These are phyloP conservation scores for Pteria penguin DNA, from an alignment of 2,888 invertebrate species.

Conservation along the genomic window DNA sequence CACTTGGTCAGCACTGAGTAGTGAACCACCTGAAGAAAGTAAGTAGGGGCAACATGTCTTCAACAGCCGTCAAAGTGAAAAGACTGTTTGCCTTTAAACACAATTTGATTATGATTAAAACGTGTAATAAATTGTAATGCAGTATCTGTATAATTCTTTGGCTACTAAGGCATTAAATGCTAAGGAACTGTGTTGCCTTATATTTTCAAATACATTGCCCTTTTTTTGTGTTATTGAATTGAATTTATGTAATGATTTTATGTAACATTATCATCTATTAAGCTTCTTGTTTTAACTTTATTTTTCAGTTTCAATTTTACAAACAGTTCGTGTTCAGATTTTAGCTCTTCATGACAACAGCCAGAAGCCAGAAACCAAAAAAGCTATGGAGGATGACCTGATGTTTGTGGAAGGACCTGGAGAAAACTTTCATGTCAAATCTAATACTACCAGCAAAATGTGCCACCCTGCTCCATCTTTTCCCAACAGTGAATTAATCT, in stretches of 20 bases:
- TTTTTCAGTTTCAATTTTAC: neutral
- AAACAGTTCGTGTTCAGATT: neutral
- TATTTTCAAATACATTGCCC: no score
- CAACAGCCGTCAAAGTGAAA: no score
- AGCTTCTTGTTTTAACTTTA: no score
- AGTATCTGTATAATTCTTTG: no score
- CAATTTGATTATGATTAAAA: no score
- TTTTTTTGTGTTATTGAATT: no score
- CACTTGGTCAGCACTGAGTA: constrained; percentile 81
- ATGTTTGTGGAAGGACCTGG: constrained; percentile 53
- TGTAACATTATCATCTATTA: no score
- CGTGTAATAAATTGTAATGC: no score
- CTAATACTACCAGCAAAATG: constrained; percentile 44
- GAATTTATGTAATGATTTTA: no score
- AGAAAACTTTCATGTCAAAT: constrained; percentile 42
- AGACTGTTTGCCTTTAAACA: no score
- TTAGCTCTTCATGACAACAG: neutral
- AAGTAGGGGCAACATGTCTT: constrained; percentile 32
- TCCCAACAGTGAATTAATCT: constrained; percentile 74
- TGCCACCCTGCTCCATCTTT: constrained; percentile 70
- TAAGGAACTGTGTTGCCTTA: no score
- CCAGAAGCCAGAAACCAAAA: neutral
- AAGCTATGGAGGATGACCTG: constrained; percentile 27
- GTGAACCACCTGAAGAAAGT: constrained; percentile 79
- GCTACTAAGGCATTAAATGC: no score